A percentile compares a stretch with the other conserved stretches of the same genome.
These are phyloP conservation scores for Megalurothrips usitatus DNA, from an alignment of 2,888 invertebrate species.

Conservation along the genomic window DNA sequence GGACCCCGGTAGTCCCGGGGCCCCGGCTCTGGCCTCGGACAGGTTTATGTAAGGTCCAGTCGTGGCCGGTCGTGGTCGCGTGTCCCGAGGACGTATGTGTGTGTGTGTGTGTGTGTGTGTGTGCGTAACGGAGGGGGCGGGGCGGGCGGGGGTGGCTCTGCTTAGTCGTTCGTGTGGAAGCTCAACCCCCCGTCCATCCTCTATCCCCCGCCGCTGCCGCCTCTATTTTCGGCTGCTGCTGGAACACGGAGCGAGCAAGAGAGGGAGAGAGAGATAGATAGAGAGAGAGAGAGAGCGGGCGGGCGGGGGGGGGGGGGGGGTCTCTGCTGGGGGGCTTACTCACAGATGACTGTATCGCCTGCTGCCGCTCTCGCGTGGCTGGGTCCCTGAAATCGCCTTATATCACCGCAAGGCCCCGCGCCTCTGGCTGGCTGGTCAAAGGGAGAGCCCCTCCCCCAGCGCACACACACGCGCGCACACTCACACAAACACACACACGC, in stretches of 20 bases:
- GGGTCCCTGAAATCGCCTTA: slow-evolving; percentile 11
- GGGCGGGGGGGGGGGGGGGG: neutral
- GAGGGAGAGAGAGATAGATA: neutral
- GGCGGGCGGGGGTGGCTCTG: neutral
- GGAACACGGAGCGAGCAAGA: neutral
- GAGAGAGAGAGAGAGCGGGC: neutral
- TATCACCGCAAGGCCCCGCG: neutral
- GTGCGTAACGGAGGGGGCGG: neutral
- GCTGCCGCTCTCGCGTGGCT: neutral
- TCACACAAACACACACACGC: no score
- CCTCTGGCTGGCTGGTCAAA: slow-evolving; percentile 8
- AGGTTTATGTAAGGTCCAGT: neutral
- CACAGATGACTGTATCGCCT: slow-evolving; percentile 15
- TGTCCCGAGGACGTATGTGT: neutral
- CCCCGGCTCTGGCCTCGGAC: neutral
- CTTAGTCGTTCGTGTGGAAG: neutral
- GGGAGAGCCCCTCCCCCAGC: neutral
- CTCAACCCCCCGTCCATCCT: neutral
- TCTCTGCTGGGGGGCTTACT: neutral
- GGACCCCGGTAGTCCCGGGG: no score
- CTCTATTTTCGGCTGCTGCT: neutral
- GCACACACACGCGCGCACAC: neutral
- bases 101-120: no score
- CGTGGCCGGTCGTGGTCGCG: neutral
- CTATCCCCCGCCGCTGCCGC: neutral